Evolutionary conservation across 2,113 vertebrate species (phyloP), one percentile per base, ranked within the genome.

Genomic region (Ameiurus melas): DNA sequence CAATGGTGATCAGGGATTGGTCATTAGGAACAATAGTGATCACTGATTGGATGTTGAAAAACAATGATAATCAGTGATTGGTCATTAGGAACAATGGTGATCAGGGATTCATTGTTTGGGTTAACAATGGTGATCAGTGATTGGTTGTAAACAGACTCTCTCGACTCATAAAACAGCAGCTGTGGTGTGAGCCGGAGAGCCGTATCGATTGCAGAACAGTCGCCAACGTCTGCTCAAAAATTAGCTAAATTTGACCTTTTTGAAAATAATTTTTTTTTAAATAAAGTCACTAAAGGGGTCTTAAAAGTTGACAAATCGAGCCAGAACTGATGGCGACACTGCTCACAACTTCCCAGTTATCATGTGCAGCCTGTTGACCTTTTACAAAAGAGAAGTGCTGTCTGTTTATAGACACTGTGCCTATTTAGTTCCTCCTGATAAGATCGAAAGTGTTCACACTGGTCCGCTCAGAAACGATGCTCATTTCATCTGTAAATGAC

Each of bases 321-420:
- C 12, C 39, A 79, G 16, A 53, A 53, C 6, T n/a, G 47, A 30
- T 53, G 47, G 12, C 51, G 20, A 19, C 77, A 80, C 77, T 36
- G 77, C 77, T 30, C 27, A 57, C 51, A 55, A 57, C 51, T 30
- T 80, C 51, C n/a, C 51, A 19, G 27, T 80, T 30, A 12, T 80
- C 77, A 33, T 57, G 77, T 10, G n/a, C 77, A 80, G 77, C 51
- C n/a, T 55, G 51, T 19, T 80, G 77, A 80, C 77, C 77, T 80
- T 80, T 55, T 12, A 53, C 43, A 80, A 86, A 53, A 19, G 57
- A 86, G 71, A 86, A 80, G 85, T 79, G 20, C 8, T 10, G 3
- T 43, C 55, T 77, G 20, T 77, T 86, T 86, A 78, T 60, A 64
- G 85, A 51, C 47, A 53, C 39, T 53, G 85, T 64, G 43, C 7